Conservation (phyloP, 2,888 invertebrate species). For the Rhimphoctona megacephalus region DNA sequence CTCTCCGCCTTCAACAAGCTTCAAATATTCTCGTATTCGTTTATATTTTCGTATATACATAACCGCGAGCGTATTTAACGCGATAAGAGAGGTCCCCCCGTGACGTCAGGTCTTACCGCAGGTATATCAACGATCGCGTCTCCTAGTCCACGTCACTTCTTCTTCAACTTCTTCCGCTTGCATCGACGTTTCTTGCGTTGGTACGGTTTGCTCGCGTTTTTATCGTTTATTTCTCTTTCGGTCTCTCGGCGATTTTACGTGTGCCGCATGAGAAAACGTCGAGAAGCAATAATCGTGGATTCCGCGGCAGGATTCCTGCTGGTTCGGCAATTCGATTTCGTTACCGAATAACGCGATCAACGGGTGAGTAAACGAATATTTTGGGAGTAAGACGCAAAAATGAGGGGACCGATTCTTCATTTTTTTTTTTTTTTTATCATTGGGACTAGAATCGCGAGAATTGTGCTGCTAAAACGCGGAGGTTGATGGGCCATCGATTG, state of each 20-base stretch:
- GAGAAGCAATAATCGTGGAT: not conserved
- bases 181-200: not conserved
- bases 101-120: constrained; percentile 81
- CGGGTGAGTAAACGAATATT: not conserved
- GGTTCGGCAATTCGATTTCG: not conserved
- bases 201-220: constrained; percentile 2
- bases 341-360: not conserved
- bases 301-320: not conserved
- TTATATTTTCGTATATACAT: not conserved
- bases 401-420: too few relatives aligned
- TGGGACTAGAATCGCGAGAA: too few relatives aligned
- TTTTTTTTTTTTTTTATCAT: too few relatives aligned
- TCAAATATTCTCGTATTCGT: constrained; percentile 4
- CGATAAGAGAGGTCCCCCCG: constrained; percentile 83
- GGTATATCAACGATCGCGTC: constrained; percentile 83
- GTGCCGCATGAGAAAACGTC: not conserved
- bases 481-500: too few relatives aligned
- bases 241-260: not conserved
- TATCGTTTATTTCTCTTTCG: not conserved
- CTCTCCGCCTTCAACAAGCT: not conserved
- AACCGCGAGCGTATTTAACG: constrained; percentile 66
- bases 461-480: too few relatives aligned
- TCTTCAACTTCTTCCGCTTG: constrained; percentile 78
- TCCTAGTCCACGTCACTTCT: constrained; percentile 83
- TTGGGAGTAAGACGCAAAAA: not conserved